Base-by-base conservation (phyloP, 2,888 invertebrate genomes). In the Cremastinae sp. region DNA sequence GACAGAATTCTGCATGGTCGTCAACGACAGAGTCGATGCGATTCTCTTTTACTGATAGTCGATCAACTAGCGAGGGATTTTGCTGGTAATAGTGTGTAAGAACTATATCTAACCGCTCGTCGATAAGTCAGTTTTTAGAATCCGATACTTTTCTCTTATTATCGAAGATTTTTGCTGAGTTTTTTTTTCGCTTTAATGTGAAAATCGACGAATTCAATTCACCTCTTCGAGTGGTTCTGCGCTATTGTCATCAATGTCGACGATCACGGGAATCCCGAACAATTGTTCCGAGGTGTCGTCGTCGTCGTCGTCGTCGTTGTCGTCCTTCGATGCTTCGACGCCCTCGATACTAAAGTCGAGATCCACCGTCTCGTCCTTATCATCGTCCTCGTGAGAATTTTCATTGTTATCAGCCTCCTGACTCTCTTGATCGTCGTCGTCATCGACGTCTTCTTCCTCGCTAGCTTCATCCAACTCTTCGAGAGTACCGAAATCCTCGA, bases 191-290 rank as follows among this genome's bases (percentile, higher is more conserved):
- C 9, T 41, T 36, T 4, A 68, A 59, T 5, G n/a, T 58, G 4
- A 49, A 58, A 38, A 49, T 53, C 43, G 0, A 16, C 20, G 49
- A 7, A 20, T 56, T 49, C 49, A 0, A 74, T 82, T 80, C 83
- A 89, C 90, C 85, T 90, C 89, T 81, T 89, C 88, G 78, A 89
- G 83, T 28, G 88, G 88, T 68, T 87, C 88, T 36, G 82, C 83
- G 76, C 85, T 86, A 66, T 87, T 83, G 28, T 86, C 84, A 43
- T 86, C 85, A 22, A 87, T 84, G 69, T 86, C 87, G 53, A 83
- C 81, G 66, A 87, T 78, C 41, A 83, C 86, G 54, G 87, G 82
- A 76, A 86, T 84, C 51, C 78, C 74, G 61, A 81, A 18, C 64
- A 81, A 85, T 66, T 84, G 83, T 64, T 78, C 80, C 10, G 73